A percentile compares a stretch with the other conserved stretches of the same genome.
phyloP scores from a whole-genome alignment of 2,797 vertebrate genomes.

The Australoheros facetus region DNA sequence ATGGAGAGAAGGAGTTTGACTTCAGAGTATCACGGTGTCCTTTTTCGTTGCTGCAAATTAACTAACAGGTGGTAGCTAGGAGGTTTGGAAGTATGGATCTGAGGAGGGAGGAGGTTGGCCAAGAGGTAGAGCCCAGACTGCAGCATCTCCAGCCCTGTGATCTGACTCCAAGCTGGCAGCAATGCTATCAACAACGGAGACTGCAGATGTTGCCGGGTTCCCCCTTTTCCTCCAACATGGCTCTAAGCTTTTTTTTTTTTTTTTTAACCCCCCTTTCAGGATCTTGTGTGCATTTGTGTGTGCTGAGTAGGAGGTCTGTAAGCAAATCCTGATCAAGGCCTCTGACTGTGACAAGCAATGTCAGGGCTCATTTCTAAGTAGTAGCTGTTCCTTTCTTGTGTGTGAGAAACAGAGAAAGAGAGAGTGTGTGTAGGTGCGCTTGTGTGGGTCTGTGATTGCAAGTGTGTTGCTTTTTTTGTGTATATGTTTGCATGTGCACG shows the following conservation, averaged over 20 bases:
- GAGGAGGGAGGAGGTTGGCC: slow-evolving; percentile 76
- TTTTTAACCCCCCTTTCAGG: slow-evolving; percentile 32
- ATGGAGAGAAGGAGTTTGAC: slow-evolving; percentile 59
- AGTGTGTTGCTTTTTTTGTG: slow-evolving; percentile 31
- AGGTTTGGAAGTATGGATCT: slow-evolving; percentile 83
- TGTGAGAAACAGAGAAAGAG: slow-evolving; percentile 7
- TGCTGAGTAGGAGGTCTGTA: slow-evolving; percentile 74
- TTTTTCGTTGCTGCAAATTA: slow-evolving; percentile 76
- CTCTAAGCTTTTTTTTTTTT: slow-evolving; percentile 74
- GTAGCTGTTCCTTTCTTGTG: slow-evolving; percentile 62
- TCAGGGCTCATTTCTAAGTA: slow-evolving; percentile 70
- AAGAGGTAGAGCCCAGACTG: slow-evolving; percentile 83
- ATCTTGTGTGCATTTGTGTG: slow-evolving; percentile 48
- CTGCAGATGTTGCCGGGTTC: slow-evolving; percentile 86
- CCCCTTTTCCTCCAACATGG: slow-evolving; percentile 81
- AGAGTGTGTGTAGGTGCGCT: slow-evolving; percentile 40
- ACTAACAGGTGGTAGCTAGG: slow-evolving; percentile 87
- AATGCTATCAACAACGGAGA: slow-evolving; percentile 83
- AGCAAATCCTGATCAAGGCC: slow-evolving; percentile 77
- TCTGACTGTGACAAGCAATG: slow-evolving; percentile 76
- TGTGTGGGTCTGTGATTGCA: slow-evolving; percentile 50
- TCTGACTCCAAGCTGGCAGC: slow-evolving; percentile 86
- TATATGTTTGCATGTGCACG: slow-evolving; percentile 21
- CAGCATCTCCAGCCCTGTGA: slow-evolving; percentile 82
- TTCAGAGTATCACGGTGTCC: slow-evolving; percentile 79